phyloP scores from a whole-genome alignment of 2,888 invertebrate species.

The Bibio marci region DNA sequence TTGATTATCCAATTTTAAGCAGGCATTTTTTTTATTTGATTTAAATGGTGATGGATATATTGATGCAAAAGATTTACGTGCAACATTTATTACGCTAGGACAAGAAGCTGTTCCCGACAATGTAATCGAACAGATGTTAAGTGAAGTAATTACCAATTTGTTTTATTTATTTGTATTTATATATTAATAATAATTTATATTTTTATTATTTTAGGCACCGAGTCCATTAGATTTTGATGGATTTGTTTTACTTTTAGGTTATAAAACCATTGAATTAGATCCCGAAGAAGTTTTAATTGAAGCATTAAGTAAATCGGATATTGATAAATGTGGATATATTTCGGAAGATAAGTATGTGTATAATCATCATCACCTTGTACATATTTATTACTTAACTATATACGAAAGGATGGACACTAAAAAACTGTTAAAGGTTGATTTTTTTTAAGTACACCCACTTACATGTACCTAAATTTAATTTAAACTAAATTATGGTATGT shows the following conservation, averaged over 20 bases:
- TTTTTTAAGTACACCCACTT: neutral
- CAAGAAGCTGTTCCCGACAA: conserved; percentile 35
- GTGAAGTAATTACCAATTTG: conserved; percentile 40
- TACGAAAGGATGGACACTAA: neutral
- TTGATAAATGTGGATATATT: conserved; percentile 40
- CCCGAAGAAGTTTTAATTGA: conserved; percentile 43
- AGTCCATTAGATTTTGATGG: conserved; percentile 44
- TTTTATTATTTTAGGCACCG: no score
- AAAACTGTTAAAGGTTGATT: no score
- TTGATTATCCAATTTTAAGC: no score
- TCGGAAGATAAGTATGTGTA: conserved; percentile 39
- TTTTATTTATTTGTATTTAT: no score
- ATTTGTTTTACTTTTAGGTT: conserved; percentile 42
- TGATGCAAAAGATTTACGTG: conserved; percentile 42
- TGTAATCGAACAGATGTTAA: conserved; percentile 40
- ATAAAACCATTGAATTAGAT: conserved; percentile 41
- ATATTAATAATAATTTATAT: no score
- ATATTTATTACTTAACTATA: neutral
- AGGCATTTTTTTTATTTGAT: conserved; percentile 49
- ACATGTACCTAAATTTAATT: no score
- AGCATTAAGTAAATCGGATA: conserved; percentile 47
- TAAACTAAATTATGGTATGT: no score
- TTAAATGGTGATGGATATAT: conserved; percentile 47
- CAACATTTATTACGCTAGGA: conserved; percentile 42
- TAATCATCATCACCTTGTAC: no score